Evolutionary conservation across 2,113 vertebrate genomes (phyloP).

Genomic region (Sylvia atricapilla): DNA sequence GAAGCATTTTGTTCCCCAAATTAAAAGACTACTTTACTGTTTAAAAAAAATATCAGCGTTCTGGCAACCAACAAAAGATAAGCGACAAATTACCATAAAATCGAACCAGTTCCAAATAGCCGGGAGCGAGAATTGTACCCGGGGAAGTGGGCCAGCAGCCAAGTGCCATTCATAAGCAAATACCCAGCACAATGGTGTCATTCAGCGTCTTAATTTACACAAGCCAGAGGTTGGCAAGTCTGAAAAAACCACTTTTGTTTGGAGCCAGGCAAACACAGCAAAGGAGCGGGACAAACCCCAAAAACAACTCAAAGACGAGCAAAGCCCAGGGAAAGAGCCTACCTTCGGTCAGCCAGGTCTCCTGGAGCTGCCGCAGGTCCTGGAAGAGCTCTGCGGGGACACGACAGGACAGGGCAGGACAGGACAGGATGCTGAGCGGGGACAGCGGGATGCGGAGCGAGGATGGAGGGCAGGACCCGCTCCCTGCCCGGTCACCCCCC

Average conservation of each 20-base stretch:
- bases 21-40: neutral
- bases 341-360: constrained; percentile 98
- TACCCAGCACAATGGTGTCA: constrained; percentile 70
- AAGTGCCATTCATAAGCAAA: constrained; percentile 75
- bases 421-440: neutral
- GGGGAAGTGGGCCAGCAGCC: constrained; percentile 57
- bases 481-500: neutral
- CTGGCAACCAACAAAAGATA: neutral
- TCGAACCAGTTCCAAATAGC: neutral
- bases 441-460: neutral
- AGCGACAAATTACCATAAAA: constrained; percentile 27
- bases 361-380: constrained; percentile 94
- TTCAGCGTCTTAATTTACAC: constrained; percentile 65
- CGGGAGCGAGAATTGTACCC: constrained; percentile 52
- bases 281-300: neutral
- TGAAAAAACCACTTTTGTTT: constrained; percentile 27
- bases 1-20: neutral
- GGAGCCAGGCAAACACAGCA: neutral
- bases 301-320: neutral
- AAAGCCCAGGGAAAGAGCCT: constrained; percentile 11
- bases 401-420: neutral
- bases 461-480: neutral
- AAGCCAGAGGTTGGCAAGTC: constrained; percentile 42
- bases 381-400: constrained; percentile 90
- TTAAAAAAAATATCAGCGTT: neutral